Conservation (phyloP, 2,888 invertebrate species). For the Plemyria rubiginata region DNA sequence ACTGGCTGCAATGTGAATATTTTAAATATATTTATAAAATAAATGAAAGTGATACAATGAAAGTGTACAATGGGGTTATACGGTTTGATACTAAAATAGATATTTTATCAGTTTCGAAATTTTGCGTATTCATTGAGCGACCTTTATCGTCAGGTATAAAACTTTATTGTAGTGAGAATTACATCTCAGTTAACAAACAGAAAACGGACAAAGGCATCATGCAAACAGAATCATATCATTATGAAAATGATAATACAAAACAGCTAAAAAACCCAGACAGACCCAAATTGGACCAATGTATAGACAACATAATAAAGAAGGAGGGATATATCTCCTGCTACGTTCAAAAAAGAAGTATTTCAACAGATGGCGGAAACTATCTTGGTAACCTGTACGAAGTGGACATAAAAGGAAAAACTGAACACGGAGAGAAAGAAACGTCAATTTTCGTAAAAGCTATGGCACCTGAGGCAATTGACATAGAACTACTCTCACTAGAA, state of each 20-base stretch:
- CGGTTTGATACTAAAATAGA: no score
- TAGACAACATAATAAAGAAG: slow-evolving; percentile 42
- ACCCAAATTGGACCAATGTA: slow-evolving; percentile 39
- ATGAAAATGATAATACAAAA: slow-evolving; percentile 7
- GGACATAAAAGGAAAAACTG: slow-evolving; percentile 55
- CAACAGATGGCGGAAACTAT: slow-evolving; percentile 59
- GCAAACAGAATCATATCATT: slow-evolving; percentile 25
- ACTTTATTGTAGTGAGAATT: slow-evolving; percentile 3
- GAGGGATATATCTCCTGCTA: slow-evolving; percentile 47
- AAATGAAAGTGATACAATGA: no score
- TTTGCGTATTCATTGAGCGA: background rate
- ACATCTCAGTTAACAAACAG: slow-evolving; percentile 3
- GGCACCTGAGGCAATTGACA: slow-evolving; percentile 34
- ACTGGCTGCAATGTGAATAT: no score
- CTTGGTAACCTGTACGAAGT: slow-evolving; percentile 55
- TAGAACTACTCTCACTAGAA: slow-evolving; percentile 43
- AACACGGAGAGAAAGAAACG: slow-evolving; percentile 50
- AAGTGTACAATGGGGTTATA: no score
- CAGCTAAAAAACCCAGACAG: background rate
- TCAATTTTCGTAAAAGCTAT: slow-evolving; percentile 60
- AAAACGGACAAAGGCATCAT: slow-evolving; percentile 11
- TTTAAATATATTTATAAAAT: no score
- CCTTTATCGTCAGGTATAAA: slow-evolving; percentile 31
- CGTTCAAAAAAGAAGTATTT: slow-evolving; percentile 41
- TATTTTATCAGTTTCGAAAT: background rate